These are phyloP conservation scores for Eutolmus rufibarbis DNA, from an alignment of 2,888 invertebrate species.

Conservation along the genomic window DNA sequence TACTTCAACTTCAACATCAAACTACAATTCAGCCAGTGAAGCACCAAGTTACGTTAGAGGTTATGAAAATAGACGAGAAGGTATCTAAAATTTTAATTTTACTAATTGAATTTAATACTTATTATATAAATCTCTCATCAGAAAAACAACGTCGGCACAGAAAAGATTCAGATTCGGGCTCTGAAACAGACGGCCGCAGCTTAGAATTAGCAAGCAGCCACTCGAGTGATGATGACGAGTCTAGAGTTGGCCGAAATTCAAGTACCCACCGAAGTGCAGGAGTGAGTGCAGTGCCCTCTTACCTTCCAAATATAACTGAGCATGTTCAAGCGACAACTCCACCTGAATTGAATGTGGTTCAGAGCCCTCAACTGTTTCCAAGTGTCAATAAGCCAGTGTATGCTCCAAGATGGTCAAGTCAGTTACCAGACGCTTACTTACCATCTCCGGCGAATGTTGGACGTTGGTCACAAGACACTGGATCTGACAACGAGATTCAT, in stretches of 20 bases:
- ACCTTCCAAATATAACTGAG: constrained; percentile 71
- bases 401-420: constrained; percentile 74
- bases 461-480: constrained; percentile 82
- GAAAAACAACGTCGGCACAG: constrained; percentile 61
- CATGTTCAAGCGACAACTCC: constrained; percentile 69
- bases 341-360: constrained; percentile 69
- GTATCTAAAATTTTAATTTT: neutral
- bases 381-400: constrained; percentile 70
- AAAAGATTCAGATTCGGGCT: constrained; percentile 81
- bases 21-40: constrained; percentile 83
- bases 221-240: constrained; percentile 89
- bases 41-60: constrained; percentile 76
- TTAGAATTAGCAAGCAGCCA: constrained; percentile 94
- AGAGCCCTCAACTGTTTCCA: constrained; percentile 74
- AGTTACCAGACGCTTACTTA: constrained; percentile 71
- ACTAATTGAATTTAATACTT: neutral
- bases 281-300: constrained; percentile 63
- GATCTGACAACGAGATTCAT: constrained; percentile 76
- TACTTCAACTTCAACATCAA: constrained; percentile 85
- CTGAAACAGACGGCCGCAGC: constrained; percentile 80
- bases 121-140: constrained; percentile 40
- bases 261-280: constrained; percentile 63
- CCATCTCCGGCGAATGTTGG: constrained; percentile 65
- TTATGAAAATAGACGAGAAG: constrained; percentile 63
- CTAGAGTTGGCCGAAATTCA: constrained; percentile 59